These are phyloP conservation scores for Lanius ludovicianus DNA, from an alignment of 2,113 vertebrate species.

Conservation along the genomic window DNA sequence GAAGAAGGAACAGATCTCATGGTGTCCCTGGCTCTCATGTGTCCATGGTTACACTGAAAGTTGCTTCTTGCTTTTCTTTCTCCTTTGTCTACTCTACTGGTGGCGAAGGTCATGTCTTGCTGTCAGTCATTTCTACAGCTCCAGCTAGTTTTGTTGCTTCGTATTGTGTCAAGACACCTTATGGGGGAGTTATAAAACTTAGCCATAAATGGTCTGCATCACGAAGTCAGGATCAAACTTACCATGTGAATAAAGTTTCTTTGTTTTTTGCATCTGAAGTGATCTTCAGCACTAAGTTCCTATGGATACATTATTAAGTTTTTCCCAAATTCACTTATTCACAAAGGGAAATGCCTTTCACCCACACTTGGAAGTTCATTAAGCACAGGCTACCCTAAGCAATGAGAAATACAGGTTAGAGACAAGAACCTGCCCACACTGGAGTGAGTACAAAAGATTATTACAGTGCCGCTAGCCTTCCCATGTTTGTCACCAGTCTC, in stretches of 20 bases:
- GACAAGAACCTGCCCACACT: background rate
- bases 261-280: background rate
- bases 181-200: background rate
- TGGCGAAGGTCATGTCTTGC: background rate
- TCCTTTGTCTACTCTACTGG: background rate
- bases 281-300: background rate
- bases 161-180: background rate
- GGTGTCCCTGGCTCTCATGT: background rate
- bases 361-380: background rate
- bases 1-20: background rate
- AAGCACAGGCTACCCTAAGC: background rate
- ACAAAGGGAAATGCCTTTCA: background rate
- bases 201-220: background rate
- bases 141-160: background rate
- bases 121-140: background rate
- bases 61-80: background rate
- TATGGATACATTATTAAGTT: background rate
- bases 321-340: background rate
- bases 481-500: background rate
- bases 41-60: background rate
- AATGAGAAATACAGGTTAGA: background rate
- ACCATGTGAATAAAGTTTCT: background rate
- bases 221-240: background rate
- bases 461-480: background rate
- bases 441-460: background rate